Conservation (phyloP, 2,888 invertebrate genomes). For the Pollenia amentaria region DNA sequence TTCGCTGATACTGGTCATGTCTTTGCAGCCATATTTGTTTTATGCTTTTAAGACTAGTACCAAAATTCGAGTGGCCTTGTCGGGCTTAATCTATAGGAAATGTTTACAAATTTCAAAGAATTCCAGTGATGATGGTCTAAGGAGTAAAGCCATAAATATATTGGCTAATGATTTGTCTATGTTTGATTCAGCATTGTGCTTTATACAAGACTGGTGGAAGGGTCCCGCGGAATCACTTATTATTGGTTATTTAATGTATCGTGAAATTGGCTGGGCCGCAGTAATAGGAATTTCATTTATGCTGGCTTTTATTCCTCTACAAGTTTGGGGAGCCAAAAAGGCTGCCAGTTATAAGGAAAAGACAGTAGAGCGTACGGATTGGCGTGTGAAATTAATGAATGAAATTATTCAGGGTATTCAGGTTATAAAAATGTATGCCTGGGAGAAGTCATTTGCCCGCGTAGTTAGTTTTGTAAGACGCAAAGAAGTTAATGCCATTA, state of each 20-base stretch:
- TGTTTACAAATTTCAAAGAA: constrained; percentile 90
- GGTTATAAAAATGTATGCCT: constrained; percentile 95
- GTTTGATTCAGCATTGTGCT: constrained; percentile 95
- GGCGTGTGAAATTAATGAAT: constrained; percentile 94
- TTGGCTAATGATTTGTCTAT: constrained; percentile 97
- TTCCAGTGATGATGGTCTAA: constrained; percentile 93
- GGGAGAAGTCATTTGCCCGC: constrained; percentile 92
- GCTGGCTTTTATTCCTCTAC: constrained; percentile 90
- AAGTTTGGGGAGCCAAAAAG: constrained; percentile 90
- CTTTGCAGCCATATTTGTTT: constrained; percentile 91
- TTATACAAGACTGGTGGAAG: constrained; percentile 96
- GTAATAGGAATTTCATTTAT: constrained; percentile 89
- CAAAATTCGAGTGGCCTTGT: constrained; percentile 89
- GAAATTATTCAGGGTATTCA: constrained; percentile 93
- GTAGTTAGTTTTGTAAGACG: constrained; percentile 90
- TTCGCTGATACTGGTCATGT: constrained; percentile 86
- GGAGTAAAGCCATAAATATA: constrained; percentile 92
- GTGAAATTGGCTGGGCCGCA: constrained; percentile 88
- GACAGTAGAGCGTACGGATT: constrained; percentile 92
- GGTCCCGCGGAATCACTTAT: constrained; percentile 89
- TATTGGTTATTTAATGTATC: constrained; percentile 86
- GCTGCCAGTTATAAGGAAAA: constrained; percentile 88
- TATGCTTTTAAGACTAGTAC: constrained; percentile 89
- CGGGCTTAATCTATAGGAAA: constrained; percentile 90
- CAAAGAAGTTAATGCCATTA: constrained; percentile 89